Evolutionary conservation across 2,888 invertebrate species (phyloP).

Genomic region (Sesia bembeciformis): DNA sequence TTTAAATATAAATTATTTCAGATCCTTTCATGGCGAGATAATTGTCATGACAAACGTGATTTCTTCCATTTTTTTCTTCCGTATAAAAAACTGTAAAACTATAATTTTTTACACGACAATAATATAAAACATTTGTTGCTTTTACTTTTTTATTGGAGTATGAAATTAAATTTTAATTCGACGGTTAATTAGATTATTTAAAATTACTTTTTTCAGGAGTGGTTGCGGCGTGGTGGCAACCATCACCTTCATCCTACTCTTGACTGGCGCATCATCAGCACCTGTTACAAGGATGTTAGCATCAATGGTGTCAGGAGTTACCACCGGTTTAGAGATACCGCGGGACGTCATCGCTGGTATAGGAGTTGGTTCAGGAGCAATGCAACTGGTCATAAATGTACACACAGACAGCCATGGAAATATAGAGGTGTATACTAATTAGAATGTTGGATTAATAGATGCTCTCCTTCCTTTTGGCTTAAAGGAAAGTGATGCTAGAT

Average conservation of each 20-base stretch:
- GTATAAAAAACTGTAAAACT: too few species aligned
- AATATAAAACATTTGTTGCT: too few species aligned
- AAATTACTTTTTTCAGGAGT: conserved; percentile 29
- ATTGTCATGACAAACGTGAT: too few species aligned
- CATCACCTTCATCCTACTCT: conserved; percentile 19
- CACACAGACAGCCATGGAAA: conserved; percentile 60
- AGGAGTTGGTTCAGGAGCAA: conserved; percentile 40
- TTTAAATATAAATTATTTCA: background rate
- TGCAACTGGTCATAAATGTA: conserved; percentile 58
- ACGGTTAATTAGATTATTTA: too few species aligned
- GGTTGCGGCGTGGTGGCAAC: conserved; percentile 24
- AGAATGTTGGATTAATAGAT: background rate
- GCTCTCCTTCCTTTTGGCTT: background rate
- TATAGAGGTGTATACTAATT: conserved; percentile 57
- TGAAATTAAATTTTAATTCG: too few species aligned
- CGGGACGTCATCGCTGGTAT: conserved; percentile 41
- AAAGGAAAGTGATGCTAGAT: background rate
- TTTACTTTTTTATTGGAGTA: too few species aligned
- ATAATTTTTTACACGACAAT: too few species aligned
- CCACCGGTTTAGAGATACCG: conserved; percentile 57
- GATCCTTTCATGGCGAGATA: background rate
- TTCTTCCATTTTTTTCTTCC: too few species aligned
- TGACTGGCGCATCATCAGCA: conserved; percentile 28
- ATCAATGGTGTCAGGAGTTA: conserved; percentile 39
- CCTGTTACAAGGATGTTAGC: conserved; percentile 28